Base-by-base conservation (phyloP, 2,888 invertebrate species). In the Agonopterix arenella region DNA sequence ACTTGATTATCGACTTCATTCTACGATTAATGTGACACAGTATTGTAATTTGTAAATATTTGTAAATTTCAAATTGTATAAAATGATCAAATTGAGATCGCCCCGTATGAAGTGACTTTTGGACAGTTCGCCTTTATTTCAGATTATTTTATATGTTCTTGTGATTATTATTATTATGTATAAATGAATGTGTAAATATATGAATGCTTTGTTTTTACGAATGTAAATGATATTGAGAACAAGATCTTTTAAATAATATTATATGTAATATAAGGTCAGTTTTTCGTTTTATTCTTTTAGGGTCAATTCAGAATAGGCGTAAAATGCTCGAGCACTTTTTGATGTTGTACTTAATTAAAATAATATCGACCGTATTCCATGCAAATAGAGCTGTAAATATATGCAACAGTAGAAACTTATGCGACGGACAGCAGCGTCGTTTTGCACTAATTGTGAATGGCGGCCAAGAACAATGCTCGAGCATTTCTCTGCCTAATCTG, bases 141-240 rank as follows among this genome's bases (percentile, higher is more conserved):
- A 60, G 62, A 68, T 64, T 59, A 59, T 66, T 73, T 72, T 76
- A 44, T 11, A 43, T 43, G 9, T 28, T 5, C 8, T 44, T 44
- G 44, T 44, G 16, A 44, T 44, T 44, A 10, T 43, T 43, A 43
- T 28, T 43, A 43, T 28, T 44, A 44, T 51, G 43, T 51, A 53
- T 50, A 43, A 43, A 43, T 11, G 11, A 59, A 55, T 68, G 65
- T 67, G 49, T 64, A 63, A 59, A 62, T 64, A 68, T 28, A 28
- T 28, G 28, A 7, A 28, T 28, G 28, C 28, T 28, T 28, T 28
- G 67, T 73, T 78, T 65, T 71, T 60, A 59, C 9, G 42, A 58
- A 72, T 75, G 69, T 76, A 79, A 76, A 80, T 76, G 69, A 75
- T 81, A 80, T 77, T 81, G 77, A 79, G 73, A 79, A 70, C 73